Percentiles rank a stretch among this genome's conserved stretches.
phyloP scores from a whole-genome alignment of 2,888 invertebrate genomes.

The Danaus chrysippus region DNA sequence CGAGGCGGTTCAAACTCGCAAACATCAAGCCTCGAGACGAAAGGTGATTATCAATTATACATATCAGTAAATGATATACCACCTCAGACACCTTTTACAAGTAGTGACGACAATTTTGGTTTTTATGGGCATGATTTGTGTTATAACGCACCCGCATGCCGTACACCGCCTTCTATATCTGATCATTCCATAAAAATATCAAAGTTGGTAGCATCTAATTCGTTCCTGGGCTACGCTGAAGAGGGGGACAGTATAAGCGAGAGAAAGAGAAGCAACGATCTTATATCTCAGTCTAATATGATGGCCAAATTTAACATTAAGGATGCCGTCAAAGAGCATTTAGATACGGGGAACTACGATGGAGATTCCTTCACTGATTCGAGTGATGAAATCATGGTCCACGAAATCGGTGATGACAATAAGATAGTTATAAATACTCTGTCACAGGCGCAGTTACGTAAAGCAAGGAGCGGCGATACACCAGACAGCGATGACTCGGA shows the following conservation, averaged over 20 bases:
- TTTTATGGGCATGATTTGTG: slow-evolving; percentile 73
- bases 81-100: slow-evolving; percentile 61
- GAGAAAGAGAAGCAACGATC: slow-evolving; percentile 55
- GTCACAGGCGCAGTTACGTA: slow-evolving; percentile 20
- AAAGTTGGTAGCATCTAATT: slow-evolving; percentile 60
- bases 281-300: slow-evolving; percentile 66
- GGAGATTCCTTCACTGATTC: slow-evolving; percentile 66
- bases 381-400: slow-evolving; percentile 57
- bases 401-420: slow-evolving; percentile 43
- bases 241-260: slow-evolving; percentile 63
- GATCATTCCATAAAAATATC: slow-evolving; percentile 61
- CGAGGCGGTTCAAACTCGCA: slow-evolving; percentile 70
- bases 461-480: slow-evolving; percentile 13
- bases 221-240: slow-evolving; percentile 62
- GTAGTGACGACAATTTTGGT: slow-evolving; percentile 69
- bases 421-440: slow-evolving; percentile 29
- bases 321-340: slow-evolving; percentile 59
- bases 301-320: slow-evolving; percentile 72
- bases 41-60: slow-evolving; percentile 72
- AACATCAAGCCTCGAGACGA: slow-evolving; percentile 61
- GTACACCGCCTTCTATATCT: slow-evolving; percentile 58
- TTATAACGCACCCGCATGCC: slow-evolving; percentile 65
- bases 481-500: slow-evolving; percentile 16
- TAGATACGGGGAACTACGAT: slow-evolving; percentile 66
- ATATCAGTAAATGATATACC: slow-evolving; percentile 65